Conservation (phyloP, 2,888 invertebrate genomes). For the Ectemnius continuus region DNA sequence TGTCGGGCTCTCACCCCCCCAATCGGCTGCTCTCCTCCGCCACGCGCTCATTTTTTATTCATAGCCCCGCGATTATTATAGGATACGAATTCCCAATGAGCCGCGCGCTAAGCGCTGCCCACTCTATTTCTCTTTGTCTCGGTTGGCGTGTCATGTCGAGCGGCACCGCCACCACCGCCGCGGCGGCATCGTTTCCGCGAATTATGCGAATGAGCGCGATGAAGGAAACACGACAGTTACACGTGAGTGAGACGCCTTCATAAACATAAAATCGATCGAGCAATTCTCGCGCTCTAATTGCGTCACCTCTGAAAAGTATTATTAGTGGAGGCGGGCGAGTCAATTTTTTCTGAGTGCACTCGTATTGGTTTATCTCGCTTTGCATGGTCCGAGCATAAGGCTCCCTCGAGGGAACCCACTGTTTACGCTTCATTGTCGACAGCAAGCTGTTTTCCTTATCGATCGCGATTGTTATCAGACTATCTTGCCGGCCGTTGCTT, state of each 20-base stretch:
- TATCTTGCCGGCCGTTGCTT: constrained; percentile 56
- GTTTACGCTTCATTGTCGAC: constrained; percentile 60
- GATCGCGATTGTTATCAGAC: constrained; percentile 63
- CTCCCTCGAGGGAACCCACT: constrained; percentile 53
- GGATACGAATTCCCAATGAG: constrained; percentile 48
- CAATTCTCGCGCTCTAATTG: background rate
- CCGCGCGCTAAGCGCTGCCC: constrained; percentile 25
- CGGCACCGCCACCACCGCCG: too few relatives aligned
- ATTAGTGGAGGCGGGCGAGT: constrained; percentile 27
- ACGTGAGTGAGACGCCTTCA: constrained; percentile 13
- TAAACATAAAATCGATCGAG: background rate
- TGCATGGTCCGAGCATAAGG: constrained; percentile 29
- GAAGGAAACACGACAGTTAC: constrained; percentile 26
- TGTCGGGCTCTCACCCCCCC: too few relatives aligned
- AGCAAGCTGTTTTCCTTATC: constrained; percentile 63
- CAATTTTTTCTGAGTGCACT: constrained; percentile 54
- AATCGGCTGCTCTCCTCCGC: constrained; percentile 20
- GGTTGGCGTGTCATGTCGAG: background rate
- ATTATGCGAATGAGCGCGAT: constrained; percentile 20
- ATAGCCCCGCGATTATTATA: constrained; percentile 43
- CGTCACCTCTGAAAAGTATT: background rate
- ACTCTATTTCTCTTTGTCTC: constrained; percentile 31
- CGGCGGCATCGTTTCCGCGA: constrained; percentile 2
- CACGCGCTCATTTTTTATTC: constrained; percentile 46
- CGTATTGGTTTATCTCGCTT: constrained; percentile 48